phyloP scores from a whole-genome alignment of 2,113 vertebrate species.

The Panurus biarmicus region DNA sequence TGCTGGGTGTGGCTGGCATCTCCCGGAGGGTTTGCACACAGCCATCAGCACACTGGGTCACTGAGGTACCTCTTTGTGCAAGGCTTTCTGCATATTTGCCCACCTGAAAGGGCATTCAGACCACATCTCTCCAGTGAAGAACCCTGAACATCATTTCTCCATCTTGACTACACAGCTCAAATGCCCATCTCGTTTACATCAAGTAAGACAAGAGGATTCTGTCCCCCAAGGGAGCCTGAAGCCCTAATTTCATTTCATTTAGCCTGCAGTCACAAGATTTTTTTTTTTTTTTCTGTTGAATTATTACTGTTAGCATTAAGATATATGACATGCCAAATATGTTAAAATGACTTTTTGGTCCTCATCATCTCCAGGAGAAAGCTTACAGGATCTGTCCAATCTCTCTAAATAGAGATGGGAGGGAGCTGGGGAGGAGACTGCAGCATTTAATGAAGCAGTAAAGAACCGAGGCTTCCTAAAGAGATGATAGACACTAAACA shows the following conservation, averaged over 20 bases:
- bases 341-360: slow-evolving; percentile 30
- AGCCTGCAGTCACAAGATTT: neutral
- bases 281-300: neutral
- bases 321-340: slow-evolving; percentile 26
- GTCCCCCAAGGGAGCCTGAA: neutral
- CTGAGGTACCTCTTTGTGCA: neutral
- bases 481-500: neutral
- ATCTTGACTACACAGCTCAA: neutral
- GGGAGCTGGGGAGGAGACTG: neutral
- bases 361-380: neutral
- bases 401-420: neutral
- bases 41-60: neutral
- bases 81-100: neutral
- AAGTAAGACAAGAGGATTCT: neutral
- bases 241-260: neutral
- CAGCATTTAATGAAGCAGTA: neutral
- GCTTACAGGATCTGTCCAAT: neutral
- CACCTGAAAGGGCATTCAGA: neutral
- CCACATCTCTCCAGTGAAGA: neutral
- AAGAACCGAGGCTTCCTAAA: neutral
- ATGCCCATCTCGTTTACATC: neutral
- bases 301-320: neutral
- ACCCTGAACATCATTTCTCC: neutral
- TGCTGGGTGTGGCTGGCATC: neutral
- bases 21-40: neutral